Percentiles rank a stretch among this genome's conserved stretches.
Evolutionary conservation across 2,797 vertebrate species (phyloP).

Genomic region (Cephalopachus bancanus): DNA sequence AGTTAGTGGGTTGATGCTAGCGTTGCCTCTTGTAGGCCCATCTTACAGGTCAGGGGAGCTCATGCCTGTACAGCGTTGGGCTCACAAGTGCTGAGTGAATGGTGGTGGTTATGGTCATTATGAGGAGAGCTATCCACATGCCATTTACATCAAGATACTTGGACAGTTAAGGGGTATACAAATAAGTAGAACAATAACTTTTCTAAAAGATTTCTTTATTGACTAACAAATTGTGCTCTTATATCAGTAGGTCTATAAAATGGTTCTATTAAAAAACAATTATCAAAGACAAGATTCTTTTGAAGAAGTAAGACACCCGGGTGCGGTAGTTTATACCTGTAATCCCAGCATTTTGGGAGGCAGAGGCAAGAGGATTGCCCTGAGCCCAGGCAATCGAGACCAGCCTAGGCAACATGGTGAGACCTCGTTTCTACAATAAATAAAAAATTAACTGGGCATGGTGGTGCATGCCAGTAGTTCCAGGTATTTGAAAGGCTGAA

Average conservation of each 20-base stretch:
- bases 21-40: not conserved
- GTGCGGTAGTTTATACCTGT: no score
- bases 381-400: no score
- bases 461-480: no score
- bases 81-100: not conserved
- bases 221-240: not conserved
- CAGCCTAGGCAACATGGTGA: no score
- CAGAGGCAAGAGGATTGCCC: no score
- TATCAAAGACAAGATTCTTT: slow-evolving; percentile 46
- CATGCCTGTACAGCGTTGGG: not conserved
- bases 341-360: no score
- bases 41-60: not conserved
- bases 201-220: slow-evolving; percentile 8
- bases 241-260: not conserved
- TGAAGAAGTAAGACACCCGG: slow-evolving; percentile 42
- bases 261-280: not conserved
- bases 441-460: no score
- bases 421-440: no score
- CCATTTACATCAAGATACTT: not conserved
- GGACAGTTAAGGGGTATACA: not conserved
- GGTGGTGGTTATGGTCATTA: not conserved
- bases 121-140: not conserved
- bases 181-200: not conserved
- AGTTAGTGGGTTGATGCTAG: not conserved
- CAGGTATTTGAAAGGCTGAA: no score